A percentile compares a stretch with the other conserved stretches of the same genome.
phyloP scores from a whole-genome alignment of 1,140 invertebrate genomes.

The Brachionus koreanus region DNA sequence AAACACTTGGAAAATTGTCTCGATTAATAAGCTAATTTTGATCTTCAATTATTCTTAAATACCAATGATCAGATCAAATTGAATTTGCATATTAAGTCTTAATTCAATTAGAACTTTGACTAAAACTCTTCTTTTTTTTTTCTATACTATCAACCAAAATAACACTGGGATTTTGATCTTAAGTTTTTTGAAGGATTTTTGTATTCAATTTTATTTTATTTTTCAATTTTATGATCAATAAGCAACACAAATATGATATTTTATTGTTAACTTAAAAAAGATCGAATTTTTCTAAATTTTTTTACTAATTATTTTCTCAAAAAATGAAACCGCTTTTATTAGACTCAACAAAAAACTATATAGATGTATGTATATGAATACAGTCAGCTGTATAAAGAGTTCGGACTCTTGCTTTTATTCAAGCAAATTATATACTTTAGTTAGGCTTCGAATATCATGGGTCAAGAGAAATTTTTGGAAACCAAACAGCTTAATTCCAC shows the following conservation, averaged over 20 bases:
- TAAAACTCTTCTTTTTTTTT: background rate
- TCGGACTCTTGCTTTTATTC: background rate
- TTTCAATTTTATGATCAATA: too few species aligned
- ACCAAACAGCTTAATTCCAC: conserved; percentile 5
- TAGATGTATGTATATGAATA: background rate
- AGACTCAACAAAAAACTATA: background rate
- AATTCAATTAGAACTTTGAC: background rate
- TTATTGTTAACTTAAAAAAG: background rate
- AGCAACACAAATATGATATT: background rate
- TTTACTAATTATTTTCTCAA: background rate
- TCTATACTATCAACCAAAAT: background rate
- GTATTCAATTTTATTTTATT: background rate
- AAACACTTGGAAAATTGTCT: conserved; percentile 30
- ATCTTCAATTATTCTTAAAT: conserved; percentile 12
- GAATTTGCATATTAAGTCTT: background rate
- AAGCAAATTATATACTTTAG: background rate
- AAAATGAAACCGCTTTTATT: background rate
- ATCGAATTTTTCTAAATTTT: background rate
- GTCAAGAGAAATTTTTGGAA: conserved; percentile 7
- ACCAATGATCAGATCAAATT: conserved; percentile 28
- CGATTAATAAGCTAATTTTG: conserved; percentile 39
- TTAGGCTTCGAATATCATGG: conserved; percentile 4
- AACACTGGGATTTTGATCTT: background rate
- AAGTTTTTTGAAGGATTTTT: background rate
- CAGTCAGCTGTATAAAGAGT: background rate